phyloP scores from a whole-genome alignment of 2,113 vertebrate species.

The Atlantisia rogersi region DNA sequence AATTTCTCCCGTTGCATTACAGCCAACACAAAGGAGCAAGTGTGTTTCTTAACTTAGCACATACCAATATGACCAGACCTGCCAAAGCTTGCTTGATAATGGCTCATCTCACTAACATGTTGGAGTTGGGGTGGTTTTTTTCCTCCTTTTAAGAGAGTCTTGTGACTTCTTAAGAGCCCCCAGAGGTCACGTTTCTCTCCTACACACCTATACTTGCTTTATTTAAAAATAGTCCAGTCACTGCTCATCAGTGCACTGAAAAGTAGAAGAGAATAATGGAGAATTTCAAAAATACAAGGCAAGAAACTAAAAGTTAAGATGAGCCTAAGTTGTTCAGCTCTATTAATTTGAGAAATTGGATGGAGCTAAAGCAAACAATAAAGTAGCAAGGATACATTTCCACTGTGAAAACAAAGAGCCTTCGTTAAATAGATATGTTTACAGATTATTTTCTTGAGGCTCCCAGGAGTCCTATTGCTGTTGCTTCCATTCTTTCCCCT shows the following conservation, averaged over 20 bases:
- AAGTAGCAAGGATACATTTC: constrained; percentile 33
- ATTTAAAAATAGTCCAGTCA: constrained; percentile 52
- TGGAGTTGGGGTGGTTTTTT: background rate
- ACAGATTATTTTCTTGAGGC: background rate
- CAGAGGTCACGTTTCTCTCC: constrained; percentile 41
- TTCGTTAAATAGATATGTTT: background rate
- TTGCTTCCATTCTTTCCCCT: constrained; percentile 49
- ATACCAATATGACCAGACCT: background rate
- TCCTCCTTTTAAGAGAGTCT: constrained; percentile 7
- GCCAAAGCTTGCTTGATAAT: constrained; percentile 45
- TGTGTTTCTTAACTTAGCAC: constrained; percentile 2
- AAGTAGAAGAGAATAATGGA: constrained; percentile 28
- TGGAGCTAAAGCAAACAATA: constrained; percentile 8
- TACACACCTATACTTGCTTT: constrained; percentile 19
- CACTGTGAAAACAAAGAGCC: constrained; percentile 23
- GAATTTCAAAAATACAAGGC: background rate
- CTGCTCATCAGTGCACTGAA: constrained; percentile 28
- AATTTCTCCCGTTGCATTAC: background rate
- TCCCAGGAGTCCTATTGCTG: background rate
- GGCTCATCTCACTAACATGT: background rate
- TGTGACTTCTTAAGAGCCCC: constrained; percentile 39
- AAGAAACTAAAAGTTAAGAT: constrained; percentile 27
- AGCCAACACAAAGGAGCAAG: constrained; percentile 8
- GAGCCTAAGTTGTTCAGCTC: constrained; percentile 40
- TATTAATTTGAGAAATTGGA: constrained; percentile 51